Evolutionary conservation across 2,797 vertebrate genomes (phyloP), one percentile per base, ranked within the genome.

Genomic region (Caiman crocodilus): DNA sequence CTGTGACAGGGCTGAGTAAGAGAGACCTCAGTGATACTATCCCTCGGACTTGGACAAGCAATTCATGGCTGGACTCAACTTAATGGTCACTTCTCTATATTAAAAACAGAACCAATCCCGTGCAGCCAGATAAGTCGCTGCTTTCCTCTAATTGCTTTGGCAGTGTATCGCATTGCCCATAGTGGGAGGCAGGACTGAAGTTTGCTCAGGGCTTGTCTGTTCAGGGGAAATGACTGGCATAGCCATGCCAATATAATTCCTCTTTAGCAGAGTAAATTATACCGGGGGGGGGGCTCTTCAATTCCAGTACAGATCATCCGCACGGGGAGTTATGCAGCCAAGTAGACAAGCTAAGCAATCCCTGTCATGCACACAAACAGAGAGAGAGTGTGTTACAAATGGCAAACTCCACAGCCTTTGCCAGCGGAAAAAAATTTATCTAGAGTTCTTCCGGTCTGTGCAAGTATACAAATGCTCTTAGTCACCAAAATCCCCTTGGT

Each of bases 81-180:
- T 20, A 1, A 88, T 67, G 18, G 82, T 83, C 84, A 85, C 61
- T 14, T 50, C 42, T 50, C 42, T 50, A 50, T 50, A 50, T 50
- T 50, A 50, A 50, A 50, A 6, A 0, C 3, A 2, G 0, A 20
- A 17, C 2, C 78, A 50, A 30, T 13, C 5, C 35, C 2, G 0
- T 60, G 74, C 59, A 5, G 3, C 16, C 56, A 64, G 21, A 58
- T 57, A 25, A 13, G 21, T 65, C 0, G 0, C 20, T 20, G 2
- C n/a, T 79, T 58, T 25, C 23, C 58, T 30, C 57, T 13, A 21
- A 20, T 5, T 3, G 57, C 16, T 83, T 30, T 25, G 32, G 69
- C 69, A 74, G 8, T 35, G 32, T 30, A 50, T 73, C 11, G 25
- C 56, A 21, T 18, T 23, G 13, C 30, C 5, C 28, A 20, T 21